Base-by-base conservation (phyloP, 2,113 vertebrate genomes). In the Nothoprocta perdicaria region DNA sequence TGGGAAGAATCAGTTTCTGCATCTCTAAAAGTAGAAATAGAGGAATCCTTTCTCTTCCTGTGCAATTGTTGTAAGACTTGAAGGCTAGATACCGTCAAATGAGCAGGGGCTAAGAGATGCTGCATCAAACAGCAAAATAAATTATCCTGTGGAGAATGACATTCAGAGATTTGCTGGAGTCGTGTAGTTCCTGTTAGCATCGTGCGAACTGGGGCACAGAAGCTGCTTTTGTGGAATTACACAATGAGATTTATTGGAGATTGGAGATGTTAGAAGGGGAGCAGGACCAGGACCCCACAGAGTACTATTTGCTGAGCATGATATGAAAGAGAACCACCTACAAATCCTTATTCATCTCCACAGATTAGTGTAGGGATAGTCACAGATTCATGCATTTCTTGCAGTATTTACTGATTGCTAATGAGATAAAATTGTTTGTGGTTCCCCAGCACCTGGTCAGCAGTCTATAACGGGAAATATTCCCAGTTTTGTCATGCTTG, bases 161-260 rank as follows among this genome's bases (percentile, higher is more conserved):
- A 93, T 66, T 31, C 38, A 71, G 86, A 75, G 31, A 72, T 63
- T 83, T 8, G 19, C 24, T 75, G 52, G 52, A 33, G 84, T 78
- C 4, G 2, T n/a, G 52, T 55, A 63, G 38, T 55, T 88, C 24
- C 45, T 55, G 50, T 78, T 80, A 18, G 41, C 57, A n/a, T 24
- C 21, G 35, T 93, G 80, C 2, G 13, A 92, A 38, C 63, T 62
- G 27, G 33, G 52, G 8, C 38, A 52, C 9, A 79, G 77, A 55
- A 79, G 12, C 38, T 81, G 69, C 60, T 92, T 92, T 94, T 93
- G 55, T 74, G 87, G 76, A 60, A 6, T 75, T 57, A 50, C 22
- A 72, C 52, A 68, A 84, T 67, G 43, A 65, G n/a, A 69, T 58
- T 58, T 80, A 33, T 16, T 46, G 67, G 82, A 46, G 27, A 79